Evolutionary conservation across 2,797 vertebrate species (phyloP), one percentile per base, ranked within the genome.

Genomic region (Todus mexicanus): DNA sequence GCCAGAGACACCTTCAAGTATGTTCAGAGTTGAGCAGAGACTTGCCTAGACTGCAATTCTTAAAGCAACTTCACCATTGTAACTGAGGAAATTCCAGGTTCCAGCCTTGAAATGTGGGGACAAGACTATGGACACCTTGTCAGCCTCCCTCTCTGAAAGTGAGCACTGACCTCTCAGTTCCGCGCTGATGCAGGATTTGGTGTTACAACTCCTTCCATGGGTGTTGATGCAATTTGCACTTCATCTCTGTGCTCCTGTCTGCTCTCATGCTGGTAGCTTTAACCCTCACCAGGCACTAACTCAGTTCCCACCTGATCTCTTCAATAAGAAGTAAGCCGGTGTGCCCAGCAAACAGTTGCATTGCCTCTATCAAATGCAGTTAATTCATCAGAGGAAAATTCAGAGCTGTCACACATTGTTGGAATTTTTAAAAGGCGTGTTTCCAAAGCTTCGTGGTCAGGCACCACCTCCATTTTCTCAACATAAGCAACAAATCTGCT

Each of bases 401-500:
- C 63, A 42, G 9, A 59, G 31, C 51, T 89, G 66, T 40, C 69
- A 56, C 59, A 26, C 42, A 6, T 7, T 7, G 65, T 12, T 83
- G 75, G 50, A 54, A 50, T 21, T 79, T 48, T 75, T 78, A 74
- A 70, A 88, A 64, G 43, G 35, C 47, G 43, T 38, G 38, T 56
- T 94, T 88, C 43, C 83, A 77, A 29, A 85, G 45, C 75, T 84
- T 68, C 3, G 0, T 15, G 66, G 54, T 65, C 54, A 66, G 79
- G 47, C 66, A 81, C 33, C 79, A 89, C 54, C 66, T 91, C 43
- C 56, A 56, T 92, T 92, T 92, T 35, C 91, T 93, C 51, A 54
- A 31, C 66, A 69, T 60, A 84, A 95, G 89, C 66, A 76, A 51
- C 70, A 84, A 78, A 81, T 66, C 53, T 80, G 69, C 48, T 88